A percentile compares a stretch with the other conserved stretches of the same genome.
phyloP scores from a whole-genome alignment of 1,140 invertebrate species.

The Drosophila pallidifrons region DNA sequence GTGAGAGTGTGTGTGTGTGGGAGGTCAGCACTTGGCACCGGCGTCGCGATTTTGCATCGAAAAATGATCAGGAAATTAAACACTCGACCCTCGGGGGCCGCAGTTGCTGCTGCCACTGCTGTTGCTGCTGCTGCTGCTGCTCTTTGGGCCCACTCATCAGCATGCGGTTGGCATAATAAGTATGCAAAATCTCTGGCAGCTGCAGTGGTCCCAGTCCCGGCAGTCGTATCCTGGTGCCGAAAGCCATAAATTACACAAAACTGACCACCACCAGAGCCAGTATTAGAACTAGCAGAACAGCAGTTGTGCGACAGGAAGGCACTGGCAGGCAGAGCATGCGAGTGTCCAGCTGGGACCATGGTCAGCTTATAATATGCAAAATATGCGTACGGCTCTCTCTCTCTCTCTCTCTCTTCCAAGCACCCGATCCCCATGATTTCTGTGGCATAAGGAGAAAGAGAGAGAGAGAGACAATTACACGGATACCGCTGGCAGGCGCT shows the following conservation, averaged over 20 bases:
- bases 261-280: constrained; percentile 39
- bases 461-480: constrained; percentile 11
- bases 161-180: constrained; percentile 63
- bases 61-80: constrained; percentile 74
- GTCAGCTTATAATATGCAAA: constrained; percentile 55
- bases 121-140: not conserved
- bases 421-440: not conserved
- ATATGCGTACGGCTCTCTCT: constrained; percentile 25
- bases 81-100: constrained; percentile 8
- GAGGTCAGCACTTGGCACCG: constrained; percentile 13
- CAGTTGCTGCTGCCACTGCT: constrained; percentile 4
- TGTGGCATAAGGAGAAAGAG: constrained; percentile 5
- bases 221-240: constrained; percentile 44
- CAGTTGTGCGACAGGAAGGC: not conserved
- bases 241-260: constrained; percentile 77
- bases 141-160: constrained; percentile 52
- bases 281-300: not conserved
- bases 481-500: constrained; percentile 17
- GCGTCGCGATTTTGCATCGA: constrained; percentile 59
- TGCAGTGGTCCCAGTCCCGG: constrained; percentile 23
- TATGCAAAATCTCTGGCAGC: constrained; percentile 65
- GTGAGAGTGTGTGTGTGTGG: not conserved
- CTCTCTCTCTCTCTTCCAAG: not conserved
- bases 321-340: not conserved
- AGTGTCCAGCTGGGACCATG: constrained; percentile 12